Conservation (phyloP, 2,797 vertebrate species). For the Peromyscus nudipes region DNA sequence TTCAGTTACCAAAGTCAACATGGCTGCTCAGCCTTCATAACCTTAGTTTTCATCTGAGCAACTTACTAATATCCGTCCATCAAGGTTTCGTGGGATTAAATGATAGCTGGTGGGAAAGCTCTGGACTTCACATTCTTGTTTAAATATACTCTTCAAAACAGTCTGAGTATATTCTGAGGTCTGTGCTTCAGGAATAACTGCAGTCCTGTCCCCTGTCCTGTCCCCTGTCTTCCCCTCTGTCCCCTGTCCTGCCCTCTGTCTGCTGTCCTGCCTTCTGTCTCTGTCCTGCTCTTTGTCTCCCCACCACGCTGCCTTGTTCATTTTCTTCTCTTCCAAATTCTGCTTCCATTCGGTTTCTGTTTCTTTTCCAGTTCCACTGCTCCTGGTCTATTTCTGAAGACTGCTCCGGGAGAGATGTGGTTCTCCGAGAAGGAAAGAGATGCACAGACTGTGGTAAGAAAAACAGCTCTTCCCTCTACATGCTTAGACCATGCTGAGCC, state of each 20-base stretch:
- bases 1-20: neutral
- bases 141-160: neutral
- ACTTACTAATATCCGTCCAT: neutral
- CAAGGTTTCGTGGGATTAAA: neutral
- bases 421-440: neutral
- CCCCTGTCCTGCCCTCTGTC: neutral
- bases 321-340: neutral
- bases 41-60: neutral
- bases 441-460: neutral
- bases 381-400: neutral
- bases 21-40: neutral
- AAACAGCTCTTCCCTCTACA: neutral
- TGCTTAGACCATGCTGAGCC: neutral
- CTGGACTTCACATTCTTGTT: neutral
- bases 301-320: neutral
- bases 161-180: neutral
- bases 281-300: too few relatives aligned
- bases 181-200: neutral
- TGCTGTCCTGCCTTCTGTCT: too few relatives aligned
- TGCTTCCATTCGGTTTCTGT: neutral
- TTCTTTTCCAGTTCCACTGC: neutral
- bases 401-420: neutral
- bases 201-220: neutral
- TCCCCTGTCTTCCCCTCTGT: neutral
- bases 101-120: neutral